Evolutionary conservation across 2,113 vertebrate species (phyloP).

Genomic region (Prionailurus viverrinus): DNA sequence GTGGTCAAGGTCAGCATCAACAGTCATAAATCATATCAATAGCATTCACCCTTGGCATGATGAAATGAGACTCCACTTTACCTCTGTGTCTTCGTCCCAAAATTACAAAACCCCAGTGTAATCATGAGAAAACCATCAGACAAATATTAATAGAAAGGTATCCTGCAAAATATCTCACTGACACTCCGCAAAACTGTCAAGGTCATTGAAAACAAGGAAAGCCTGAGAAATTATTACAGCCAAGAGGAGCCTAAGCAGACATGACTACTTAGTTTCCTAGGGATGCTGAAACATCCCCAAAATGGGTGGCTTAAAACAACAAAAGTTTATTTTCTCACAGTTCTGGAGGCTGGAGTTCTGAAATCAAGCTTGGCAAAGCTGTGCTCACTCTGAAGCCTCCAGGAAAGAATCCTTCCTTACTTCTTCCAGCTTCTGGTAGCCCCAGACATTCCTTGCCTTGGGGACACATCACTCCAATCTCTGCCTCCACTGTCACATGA

Average conservation of each 20-base stretch:
- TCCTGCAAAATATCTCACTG: not conserved
- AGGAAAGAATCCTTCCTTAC: not conserved
- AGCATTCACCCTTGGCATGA: not conserved
- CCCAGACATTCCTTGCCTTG: not conserved
- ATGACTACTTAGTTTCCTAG: not conserved
- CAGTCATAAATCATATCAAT: not conserved
- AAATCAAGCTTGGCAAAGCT: not conserved
- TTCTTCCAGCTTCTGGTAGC: not conserved
- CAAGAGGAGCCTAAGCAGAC: not conserved
- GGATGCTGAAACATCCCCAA: not conserved
- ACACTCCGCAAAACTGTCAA: not conserved
- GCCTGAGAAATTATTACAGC: not conserved
- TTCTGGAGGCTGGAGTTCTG: not conserved
- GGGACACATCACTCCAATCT: not conserved
- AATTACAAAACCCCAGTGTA: not conserved
- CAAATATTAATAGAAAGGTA: not conserved
- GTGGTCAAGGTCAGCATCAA: not conserved
- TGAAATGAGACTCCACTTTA: not conserved
- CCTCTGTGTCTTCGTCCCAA: not conserved
- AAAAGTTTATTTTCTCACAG: not conserved
- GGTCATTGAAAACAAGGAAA: not conserved
- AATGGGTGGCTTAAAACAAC: not conserved
- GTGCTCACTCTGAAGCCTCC: not conserved
- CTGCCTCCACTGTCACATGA: not conserved
- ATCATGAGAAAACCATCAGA: not conserved